phyloP scores from a whole-genome alignment of 2,797 vertebrate species.

The Gymnocypris eckloni region DNA sequence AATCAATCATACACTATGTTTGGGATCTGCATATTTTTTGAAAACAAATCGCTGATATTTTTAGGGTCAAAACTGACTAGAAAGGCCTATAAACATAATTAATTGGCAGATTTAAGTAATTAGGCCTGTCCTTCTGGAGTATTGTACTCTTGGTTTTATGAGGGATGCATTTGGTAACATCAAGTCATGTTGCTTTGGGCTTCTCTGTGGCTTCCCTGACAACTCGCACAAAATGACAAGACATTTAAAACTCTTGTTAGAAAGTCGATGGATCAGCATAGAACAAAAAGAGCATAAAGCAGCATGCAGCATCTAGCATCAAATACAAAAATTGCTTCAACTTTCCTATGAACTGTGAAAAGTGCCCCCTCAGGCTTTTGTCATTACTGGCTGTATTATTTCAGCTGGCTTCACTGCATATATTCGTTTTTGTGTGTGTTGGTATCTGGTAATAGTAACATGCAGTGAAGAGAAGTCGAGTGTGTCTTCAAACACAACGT shows the following conservation, averaged over 20 bases:
- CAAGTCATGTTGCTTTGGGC: slow-evolving; percentile 34
- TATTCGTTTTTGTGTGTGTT: slow-evolving; percentile 27
- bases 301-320: not conserved
- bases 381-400: slow-evolving; percentile 49
- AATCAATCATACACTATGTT: slow-evolving; percentile 31
- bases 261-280: slow-evolving; percentile 12
- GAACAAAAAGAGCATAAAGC: slow-evolving; percentile 16
- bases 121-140: slow-evolving; percentile 37
- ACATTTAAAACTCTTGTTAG: slow-evolving; percentile 27
- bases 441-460: slow-evolving; percentile 34
- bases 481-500: slow-evolving; percentile 54
- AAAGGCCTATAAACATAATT: slow-evolving; percentile 50
- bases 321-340: slow-evolving; percentile 20
- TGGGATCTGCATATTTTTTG: not conserved
- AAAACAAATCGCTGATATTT: slow-evolving; percentile 39
- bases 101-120: slow-evolving; percentile 55
- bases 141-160: slow-evolving; percentile 46
- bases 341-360: slow-evolving; percentile 40
- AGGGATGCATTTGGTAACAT: slow-evolving; percentile 29
- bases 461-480: slow-evolving; percentile 23
- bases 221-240: not conserved
- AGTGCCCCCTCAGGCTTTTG: slow-evolving; percentile 27
- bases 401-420: slow-evolving; percentile 36
- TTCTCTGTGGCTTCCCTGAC: slow-evolving; percentile 22
- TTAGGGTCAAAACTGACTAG: slow-evolving; percentile 39